Evolutionary conservation across 2,797 vertebrate genomes (phyloP), one percentile per base, ranked within the genome.

Genomic region (Halcyon leucocephala): DNA sequence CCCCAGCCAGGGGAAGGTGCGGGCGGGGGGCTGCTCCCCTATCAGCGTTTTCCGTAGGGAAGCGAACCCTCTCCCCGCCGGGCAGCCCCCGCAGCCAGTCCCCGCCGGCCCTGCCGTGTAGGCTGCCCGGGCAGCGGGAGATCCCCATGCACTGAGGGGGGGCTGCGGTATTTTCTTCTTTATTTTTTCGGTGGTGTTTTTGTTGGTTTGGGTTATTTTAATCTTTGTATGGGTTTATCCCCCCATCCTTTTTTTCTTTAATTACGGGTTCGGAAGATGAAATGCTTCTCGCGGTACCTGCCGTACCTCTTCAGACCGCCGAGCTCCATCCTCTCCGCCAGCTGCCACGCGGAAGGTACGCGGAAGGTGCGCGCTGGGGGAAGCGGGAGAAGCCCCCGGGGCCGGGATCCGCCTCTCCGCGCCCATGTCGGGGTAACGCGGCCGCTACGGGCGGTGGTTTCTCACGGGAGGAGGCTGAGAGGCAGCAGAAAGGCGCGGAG

Each of bases 271-370:
- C 98, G 98, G 97, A 99, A 99, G 98, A 99, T 99, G 99, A 99
- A 99, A 99, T 99, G 99, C 98, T 99, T 99, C 98, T 99, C 98
- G 97, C 99, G 99, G 95, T 99, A 99, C 95, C 99, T 99, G 96
- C 99, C 99, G 97, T 99, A 99, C 98, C 98, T 99, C 97, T 99
- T 99, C 98, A 98, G 99, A 97, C 99, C 99, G 98, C 99, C 99
- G 86, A 99, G 98, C 97, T 99, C 99, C 96, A 98, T 99, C 97
- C 99, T 99, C 89, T 99, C 99, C 89, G 99, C 98, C 98, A 99
- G 99, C 98, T 99, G 99, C 98, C 98, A 99, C 98, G 99, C 99
- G 74, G 99, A 99, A 99, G 99, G 99, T 99, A 99, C 98, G 73
- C 58, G 65, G 65, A 8, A 39, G 29, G 58, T 19, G 17, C 28